These are phyloP conservation scores for Ellobium chinense DNA, from an alignment of 2,888 invertebrate species.

Conservation along the genomic window DNA sequence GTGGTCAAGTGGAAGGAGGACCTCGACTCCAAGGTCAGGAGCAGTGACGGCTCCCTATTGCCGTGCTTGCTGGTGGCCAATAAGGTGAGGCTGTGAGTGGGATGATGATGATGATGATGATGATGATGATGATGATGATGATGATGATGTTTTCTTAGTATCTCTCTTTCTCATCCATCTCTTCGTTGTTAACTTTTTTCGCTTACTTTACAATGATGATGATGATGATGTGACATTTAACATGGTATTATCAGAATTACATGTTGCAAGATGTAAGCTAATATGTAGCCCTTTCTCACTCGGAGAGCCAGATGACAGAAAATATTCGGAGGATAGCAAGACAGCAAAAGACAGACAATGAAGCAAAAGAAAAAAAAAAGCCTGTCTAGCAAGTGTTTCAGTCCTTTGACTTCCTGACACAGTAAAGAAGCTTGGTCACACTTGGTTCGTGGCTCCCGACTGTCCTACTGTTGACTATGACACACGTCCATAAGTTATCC, in stretches of 20 bases:
- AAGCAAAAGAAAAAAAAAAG: no score
- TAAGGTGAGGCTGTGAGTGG: constrained; percentile 9
- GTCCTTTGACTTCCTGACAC: no score
- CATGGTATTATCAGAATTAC: background rate
- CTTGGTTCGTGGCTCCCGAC: background rate
- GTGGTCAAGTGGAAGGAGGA: constrained; percentile 19
- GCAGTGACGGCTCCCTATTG: background rate
- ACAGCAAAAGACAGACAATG: no score
- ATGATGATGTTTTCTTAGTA: background rate
- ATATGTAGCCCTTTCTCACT: no score
- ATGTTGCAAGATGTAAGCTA: background rate
- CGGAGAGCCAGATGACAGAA: no score
- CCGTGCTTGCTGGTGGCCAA: constrained; percentile 34
- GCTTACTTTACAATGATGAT: no score
- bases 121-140: background rate
- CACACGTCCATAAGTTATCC: no score
- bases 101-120: background rate
- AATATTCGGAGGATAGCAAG: no score
- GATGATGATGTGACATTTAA: background rate
- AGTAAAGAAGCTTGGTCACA: background rate
- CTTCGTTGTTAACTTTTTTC: no score
- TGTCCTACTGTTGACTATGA: no score
- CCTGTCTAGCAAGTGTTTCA: no score
- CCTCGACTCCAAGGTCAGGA: constrained; percentile 21
- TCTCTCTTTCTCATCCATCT: no score